Base-by-base conservation (phyloP, 2,888 invertebrate genomes). In the Callinectes sapidus region DNA sequence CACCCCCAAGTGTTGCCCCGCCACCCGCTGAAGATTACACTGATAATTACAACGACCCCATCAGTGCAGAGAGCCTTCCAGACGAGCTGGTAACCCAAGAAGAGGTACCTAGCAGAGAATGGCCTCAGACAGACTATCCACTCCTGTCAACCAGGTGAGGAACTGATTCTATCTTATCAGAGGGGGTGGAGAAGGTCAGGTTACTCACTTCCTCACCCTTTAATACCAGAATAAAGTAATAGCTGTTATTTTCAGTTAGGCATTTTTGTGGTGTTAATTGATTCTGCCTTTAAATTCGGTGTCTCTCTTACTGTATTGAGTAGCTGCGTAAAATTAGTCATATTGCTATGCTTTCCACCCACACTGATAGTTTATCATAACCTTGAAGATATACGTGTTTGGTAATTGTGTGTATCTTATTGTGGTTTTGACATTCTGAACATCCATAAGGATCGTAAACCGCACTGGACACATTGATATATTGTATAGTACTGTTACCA, bases 11-110 rank as follows among this genome's bases (percentile, higher is more conserved):
- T 90, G 90, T 16, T 77, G 90, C 66, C 81, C 90, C 48, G 54
- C 87, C 35, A 54, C 92, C 90, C 32, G 23, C n/a, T n/a, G 90
- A 92, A 28, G 92, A 92, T 32, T 90, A 90, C 92, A 87, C 92
- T 8, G 92, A 92, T 42, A 81, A 23, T 61, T 92, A 92, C 66
- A 61, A 18, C 5, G 92, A 92, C 18, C 90, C 88, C 10, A 66
- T 92, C 23, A 55, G 54, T 39, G n/a, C 54, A 8, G 92, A 55
- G 3, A 81, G 61, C 88, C 55, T 90, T 16, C 92, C 92, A 18
- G 92, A 92, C 81, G 55, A 90, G 28, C 77, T 77, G 32, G 90
- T 90, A 39, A 92, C 92, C 16, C 87, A 81, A 8, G 90, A 92
- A 32, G 61, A 90, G 28, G 18, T 92, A 81, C 92, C 92, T 6